Evolutionary conservation across 2,888 invertebrate genomes (phyloP).

Genomic region (Norana najaformis): DNA sequence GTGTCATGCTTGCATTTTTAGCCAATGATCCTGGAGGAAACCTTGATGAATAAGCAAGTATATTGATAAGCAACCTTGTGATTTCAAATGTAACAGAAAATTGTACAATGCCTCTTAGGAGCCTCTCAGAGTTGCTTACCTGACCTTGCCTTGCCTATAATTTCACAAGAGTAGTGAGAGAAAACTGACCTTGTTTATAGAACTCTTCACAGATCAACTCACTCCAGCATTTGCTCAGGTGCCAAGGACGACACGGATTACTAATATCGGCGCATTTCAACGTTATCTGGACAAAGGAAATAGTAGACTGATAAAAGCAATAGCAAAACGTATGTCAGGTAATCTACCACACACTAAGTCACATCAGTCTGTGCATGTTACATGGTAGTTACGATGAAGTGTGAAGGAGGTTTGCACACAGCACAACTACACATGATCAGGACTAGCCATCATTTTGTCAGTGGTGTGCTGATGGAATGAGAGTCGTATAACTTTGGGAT

Average conservation of each 20-base stretch:
- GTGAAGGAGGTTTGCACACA: background rate
- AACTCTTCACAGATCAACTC: constrained; percentile 87
- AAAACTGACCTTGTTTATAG: constrained; percentile 73
- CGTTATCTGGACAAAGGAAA: constrained; percentile 62
- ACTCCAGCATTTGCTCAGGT: constrained; percentile 83
- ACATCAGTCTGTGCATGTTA: background rate
- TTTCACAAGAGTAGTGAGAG: constrained; percentile 8
- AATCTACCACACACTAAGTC: background rate
- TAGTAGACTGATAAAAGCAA: background rate
- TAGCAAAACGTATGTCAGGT: background rate
- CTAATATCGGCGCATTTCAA: constrained; percentile 90
- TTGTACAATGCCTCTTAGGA: no score
- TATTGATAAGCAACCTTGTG: no score
- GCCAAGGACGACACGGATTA: constrained; percentile 87
- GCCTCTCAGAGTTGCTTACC: no score
- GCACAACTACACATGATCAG: background rate
- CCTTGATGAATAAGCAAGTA: background rate
- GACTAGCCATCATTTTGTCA: background rate
- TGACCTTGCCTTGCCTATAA: no score
- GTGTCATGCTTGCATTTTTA: no score
- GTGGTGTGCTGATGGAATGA: background rate
- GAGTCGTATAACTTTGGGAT: background rate
- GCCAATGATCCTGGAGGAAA: no score
- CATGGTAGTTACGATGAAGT: background rate
- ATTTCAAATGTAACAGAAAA: no score